Conservation (phyloP, 2,888 invertebrate species). For the Pharmacophagus antenor region DNA sequence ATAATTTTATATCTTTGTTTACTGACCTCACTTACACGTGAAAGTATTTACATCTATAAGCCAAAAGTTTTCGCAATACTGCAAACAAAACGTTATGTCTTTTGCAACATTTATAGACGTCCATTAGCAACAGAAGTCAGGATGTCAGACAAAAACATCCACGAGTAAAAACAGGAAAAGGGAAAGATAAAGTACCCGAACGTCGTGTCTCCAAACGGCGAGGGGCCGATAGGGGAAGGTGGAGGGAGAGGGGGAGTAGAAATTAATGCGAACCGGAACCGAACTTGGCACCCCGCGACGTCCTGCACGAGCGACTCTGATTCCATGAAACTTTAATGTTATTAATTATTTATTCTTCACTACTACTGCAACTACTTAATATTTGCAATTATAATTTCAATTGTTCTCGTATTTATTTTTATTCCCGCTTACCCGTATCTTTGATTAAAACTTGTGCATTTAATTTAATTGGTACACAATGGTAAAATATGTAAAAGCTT, state of each 20-base stretch:
- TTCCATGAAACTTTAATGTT: conserved; percentile 30
- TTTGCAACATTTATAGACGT: conserved; percentile 27
- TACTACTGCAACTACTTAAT: conserved; percentile 10
- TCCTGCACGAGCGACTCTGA: conserved; percentile 15
- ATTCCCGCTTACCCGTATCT: neutral
- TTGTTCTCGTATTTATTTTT: neutral
- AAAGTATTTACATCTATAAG: neutral
- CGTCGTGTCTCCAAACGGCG: conserved; percentile 27
- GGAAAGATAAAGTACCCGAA: conserved; percentile 31
- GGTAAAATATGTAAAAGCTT: neutral
- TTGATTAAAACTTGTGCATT: neutral
- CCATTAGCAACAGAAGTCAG: conserved; percentile 32
- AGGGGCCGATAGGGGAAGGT: no score
- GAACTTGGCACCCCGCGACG: conserved; percentile 31
- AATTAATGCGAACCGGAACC: conserved; percentile 30
- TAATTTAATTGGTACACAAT: neutral
- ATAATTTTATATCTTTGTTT: neutral
- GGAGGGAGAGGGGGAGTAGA: conserved; percentile 7
- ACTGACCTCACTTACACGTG: neutral
- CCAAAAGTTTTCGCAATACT: conserved; percentile 4
- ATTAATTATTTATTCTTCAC: conserved; percentile 30
- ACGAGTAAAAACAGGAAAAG: conserved; percentile 32
- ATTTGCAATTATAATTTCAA: conserved; percentile 8
- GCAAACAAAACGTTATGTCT: conserved; percentile 23
- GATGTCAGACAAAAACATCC: conserved; percentile 30